phyloP scores from a whole-genome alignment of 2,888 invertebrate species.

The Himalopsyche tibetana region DNA sequence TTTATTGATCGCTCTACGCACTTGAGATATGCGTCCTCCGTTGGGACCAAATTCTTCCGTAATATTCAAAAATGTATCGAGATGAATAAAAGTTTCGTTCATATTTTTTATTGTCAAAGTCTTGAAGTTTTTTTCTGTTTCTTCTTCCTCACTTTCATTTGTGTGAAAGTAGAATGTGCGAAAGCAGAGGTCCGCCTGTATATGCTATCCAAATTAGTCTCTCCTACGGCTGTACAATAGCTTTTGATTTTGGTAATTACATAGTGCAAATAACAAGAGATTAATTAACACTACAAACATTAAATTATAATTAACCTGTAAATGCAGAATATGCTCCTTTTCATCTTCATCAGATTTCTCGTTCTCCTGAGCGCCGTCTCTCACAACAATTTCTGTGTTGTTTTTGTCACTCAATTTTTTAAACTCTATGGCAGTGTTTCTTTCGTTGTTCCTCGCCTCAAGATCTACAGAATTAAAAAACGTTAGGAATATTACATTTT shows the following conservation, averaged over 20 bases:
- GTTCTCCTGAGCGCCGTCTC: conserved; percentile 55
- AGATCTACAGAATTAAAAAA: conserved; percentile 57
- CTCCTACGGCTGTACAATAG: too few species aligned
- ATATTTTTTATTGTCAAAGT: too few species aligned
- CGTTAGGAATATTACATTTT: neutral
- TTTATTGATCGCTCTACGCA: conserved; percentile 56
- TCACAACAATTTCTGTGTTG: conserved; percentile 48
- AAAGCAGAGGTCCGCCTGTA: too few species aligned
- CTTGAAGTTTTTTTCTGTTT: too few species aligned
- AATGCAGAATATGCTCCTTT: conserved; percentile 57
- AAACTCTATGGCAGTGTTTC: conserved; percentile 54
- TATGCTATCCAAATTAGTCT: too few species aligned
- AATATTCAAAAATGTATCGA: too few species aligned
- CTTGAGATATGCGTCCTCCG: conserved; percentile 57
- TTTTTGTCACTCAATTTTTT: conserved; percentile 49
- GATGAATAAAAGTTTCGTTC: too few species aligned
- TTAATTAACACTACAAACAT: neutral
- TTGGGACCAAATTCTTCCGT: conserved; percentile 48
- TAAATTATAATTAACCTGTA: conserved; percentile 55
- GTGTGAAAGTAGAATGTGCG: too few species aligned
- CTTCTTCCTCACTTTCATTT: too few species aligned
- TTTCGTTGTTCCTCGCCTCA: conserved; percentile 63
- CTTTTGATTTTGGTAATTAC: too few species aligned
- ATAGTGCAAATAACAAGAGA: neutral
- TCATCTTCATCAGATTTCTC: conserved; percentile 63